Percentiles rank a stretch among this genome's conserved stretches.
Conservation (phyloP, 2,888 invertebrate species). For the Smittia aterrima region DNA sequence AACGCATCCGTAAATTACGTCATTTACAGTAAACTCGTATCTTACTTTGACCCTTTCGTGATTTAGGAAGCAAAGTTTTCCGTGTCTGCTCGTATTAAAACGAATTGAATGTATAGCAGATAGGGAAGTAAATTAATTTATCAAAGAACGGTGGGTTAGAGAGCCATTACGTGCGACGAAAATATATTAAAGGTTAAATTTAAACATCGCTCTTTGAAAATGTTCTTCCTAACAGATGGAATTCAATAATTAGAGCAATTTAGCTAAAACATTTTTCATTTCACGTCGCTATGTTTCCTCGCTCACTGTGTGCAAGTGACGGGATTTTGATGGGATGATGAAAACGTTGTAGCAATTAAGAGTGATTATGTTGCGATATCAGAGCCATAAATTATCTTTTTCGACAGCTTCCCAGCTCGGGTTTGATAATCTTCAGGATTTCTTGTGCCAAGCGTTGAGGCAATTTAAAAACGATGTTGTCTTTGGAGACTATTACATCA, state of each 20-base stretch:
- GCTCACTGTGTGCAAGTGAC: neutral
- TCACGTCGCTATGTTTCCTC: neutral
- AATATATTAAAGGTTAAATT: neutral
- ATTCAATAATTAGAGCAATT: constrained; percentile 34
- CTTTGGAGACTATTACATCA: neutral
- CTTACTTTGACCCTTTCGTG: neutral
- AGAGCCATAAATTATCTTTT: constrained; percentile 33
- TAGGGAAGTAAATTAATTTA: constrained; percentile 34
- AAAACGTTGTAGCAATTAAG: constrained; percentile 35
- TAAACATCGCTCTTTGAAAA: neutral
- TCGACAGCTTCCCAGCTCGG: neutral
- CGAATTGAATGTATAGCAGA: constrained; percentile 34
- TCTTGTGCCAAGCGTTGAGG: neutral
- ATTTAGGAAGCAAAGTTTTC: neutral
- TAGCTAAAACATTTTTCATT: constrained; percentile 24
- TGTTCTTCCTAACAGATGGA: constrained; percentile 26
- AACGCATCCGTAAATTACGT: neutral
- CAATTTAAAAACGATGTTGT: neutral
- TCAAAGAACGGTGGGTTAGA: constrained; percentile 7
- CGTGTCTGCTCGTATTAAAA: neutral
- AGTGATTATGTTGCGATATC: constrained; percentile 37
- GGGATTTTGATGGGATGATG: constrained; percentile 23
- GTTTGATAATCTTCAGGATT: neutral
- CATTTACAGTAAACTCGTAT: neutral
- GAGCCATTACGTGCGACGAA: neutral